Evolutionary conservation across 2,888 invertebrate genomes (phyloP), one percentile per base, ranked within the genome.

Genomic region (Chaitophorus viminalis): DNA sequence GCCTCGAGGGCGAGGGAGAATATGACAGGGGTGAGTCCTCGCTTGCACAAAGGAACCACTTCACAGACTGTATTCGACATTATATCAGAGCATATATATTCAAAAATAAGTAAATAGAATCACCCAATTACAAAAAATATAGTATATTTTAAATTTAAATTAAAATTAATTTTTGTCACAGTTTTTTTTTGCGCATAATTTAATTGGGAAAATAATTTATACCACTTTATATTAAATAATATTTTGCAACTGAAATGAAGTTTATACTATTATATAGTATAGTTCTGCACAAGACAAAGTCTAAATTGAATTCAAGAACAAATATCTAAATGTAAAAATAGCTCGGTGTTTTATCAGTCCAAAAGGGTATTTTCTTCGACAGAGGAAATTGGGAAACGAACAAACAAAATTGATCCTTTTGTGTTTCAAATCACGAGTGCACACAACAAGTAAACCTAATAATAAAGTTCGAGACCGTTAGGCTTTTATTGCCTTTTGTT

Each of bases 1-100:
- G 65, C 81, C 79, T 75, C 33, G 81, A 81, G 81, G 87, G 87
- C 31, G 87, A 87, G 87, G 87, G 87, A 36, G 81, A 87, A 79
- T 87, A 81, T 81, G 81, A 87, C 87, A 87, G 81, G 87, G 87
- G 87, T 87, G 87, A 87, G 52, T 60, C 25, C 78, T 86, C 60
- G n/a, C 29, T 31, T 11, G 33, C 33, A 87, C 87, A 87, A 87
- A 87, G 60, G 74, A 74, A 74, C 81, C 81, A 87, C 87, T 87
- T 87, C 87, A 65, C 79, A 46, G 72, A 85, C 76, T 87, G 87
- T 87, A 87, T 87, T 81, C 81, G 75, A 87, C 87, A 65, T 78
- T 46, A 87, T 81, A 65, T 79, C 65, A 74, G 81, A 39, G 87
- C 65, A 81, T 74, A 60, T 79, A 86, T 36, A 74, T 29, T 79